Evolutionary conservation across 2,888 invertebrate species (phyloP).

Genomic region (Dermolepida albohirtum): DNA sequence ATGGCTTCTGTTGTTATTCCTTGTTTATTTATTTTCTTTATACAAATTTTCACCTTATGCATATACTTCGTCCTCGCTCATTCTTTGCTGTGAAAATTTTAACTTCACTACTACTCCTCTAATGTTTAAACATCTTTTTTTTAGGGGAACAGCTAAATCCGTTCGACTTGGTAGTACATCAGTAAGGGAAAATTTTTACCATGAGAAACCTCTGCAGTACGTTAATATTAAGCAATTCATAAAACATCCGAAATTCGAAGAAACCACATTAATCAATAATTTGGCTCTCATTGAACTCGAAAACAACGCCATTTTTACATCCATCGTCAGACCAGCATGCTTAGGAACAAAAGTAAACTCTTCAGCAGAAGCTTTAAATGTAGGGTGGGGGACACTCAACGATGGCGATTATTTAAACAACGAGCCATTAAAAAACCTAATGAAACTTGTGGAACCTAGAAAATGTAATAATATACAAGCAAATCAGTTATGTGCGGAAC

Average conservation of each 20-base stretch:
- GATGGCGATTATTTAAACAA: slow-evolving; percentile 9
- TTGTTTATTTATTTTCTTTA: too few relatives aligned
- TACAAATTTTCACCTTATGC: too few relatives aligned
- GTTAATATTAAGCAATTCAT: slow-evolving; percentile 32
- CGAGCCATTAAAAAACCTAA: slow-evolving; percentile 19
- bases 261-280: background rate
- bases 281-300: slow-evolving; percentile 33
- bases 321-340: slow-evolving; percentile 37
- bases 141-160: slow-evolving; percentile 58
- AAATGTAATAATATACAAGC: background rate
- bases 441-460: slow-evolving; percentile 46
- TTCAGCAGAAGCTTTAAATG: slow-evolving; percentile 18
- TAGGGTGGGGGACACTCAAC: slow-evolving; percentile 37
- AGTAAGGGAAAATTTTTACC: slow-evolving; percentile 26
- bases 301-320: slow-evolving; percentile 13
- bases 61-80: too few relatives aligned
- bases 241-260: slow-evolving; percentile 27
- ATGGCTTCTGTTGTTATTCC: too few relatives aligned
- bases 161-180: slow-evolving; percentile 63
- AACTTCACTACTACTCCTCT: too few relatives aligned
- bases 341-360: background rate
- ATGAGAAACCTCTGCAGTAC: slow-evolving; percentile 29
- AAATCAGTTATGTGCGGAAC: slow-evolving; percentile 13
- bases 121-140: slow-evolving; percentile 40
- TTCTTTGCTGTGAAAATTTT: too few relatives aligned